Conservation (phyloP, 1,140 invertebrate species). For the Drosophila ananassae region DNA sequence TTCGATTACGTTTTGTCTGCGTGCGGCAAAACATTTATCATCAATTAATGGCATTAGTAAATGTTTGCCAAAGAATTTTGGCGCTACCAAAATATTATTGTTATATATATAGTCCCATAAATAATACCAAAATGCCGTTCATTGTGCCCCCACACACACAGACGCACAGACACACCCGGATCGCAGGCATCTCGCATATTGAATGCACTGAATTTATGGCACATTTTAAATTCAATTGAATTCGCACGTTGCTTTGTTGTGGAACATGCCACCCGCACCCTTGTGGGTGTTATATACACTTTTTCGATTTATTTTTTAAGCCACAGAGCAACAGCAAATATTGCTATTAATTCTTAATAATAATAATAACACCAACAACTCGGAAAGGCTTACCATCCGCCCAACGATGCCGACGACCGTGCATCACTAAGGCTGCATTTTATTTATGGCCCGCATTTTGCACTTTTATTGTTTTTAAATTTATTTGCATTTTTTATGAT, state of each 20-base stretch:
- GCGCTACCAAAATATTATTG: conserved; percentile 54
- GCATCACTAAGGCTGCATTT: conserved; percentile 44
- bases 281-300: conserved; percentile 4
- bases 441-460: conserved; percentile 52
- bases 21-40: conserved; percentile 51
- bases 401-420: conserved; percentile 8
- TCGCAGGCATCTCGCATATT: conserved; percentile 10
- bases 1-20: conserved; percentile 43
- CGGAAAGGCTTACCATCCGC: not conserved
- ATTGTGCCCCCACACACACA: conserved; percentile 19
- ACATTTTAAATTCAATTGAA: conserved; percentile 72
- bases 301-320: conserved; percentile 25
- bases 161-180: conserved; percentile 2
- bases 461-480: conserved; percentile 64
- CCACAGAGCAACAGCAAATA: conserved; percentile 55
- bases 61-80: conserved; percentile 51
- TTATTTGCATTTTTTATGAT: conserved; percentile 59
- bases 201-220: conserved; percentile 63
- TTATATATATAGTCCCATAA: conserved; percentile 57
- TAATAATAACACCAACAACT: conserved; percentile 40
- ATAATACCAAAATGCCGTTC: conserved; percentile 53
- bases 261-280: not conserved
- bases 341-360: conserved; percentile 77
- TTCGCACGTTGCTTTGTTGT: conserved; percentile 37
- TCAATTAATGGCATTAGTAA: conserved; percentile 68